phyloP scores from a whole-genome alignment of 1,140 invertebrate genomes.

The Drosophila eugracilis region DNA sequence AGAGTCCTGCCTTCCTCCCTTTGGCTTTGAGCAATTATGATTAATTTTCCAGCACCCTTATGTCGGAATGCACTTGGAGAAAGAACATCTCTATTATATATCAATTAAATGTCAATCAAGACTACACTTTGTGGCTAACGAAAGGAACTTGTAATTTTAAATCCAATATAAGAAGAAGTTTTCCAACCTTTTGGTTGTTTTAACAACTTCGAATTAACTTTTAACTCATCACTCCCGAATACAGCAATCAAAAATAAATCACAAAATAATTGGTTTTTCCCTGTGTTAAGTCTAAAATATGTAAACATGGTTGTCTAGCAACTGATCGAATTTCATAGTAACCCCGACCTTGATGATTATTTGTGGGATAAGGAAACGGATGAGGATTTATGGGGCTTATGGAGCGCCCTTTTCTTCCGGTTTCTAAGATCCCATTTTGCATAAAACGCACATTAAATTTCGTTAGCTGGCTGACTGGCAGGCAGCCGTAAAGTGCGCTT shows the following conservation, averaged over 20 bases:
- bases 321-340: slow-evolving; percentile 6
- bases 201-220: too few relatives aligned
- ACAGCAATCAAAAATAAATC: too few relatives aligned
- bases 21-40: slow-evolving; percentile 72
- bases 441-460: slow-evolving; percentile 62
- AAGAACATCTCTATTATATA: not conserved
- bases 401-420: not conserved
- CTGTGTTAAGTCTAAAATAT: not conserved
- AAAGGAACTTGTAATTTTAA: too few relatives aligned
- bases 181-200: too few relatives aligned
- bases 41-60: not conserved
- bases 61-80: not conserved
- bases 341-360: slow-evolving; percentile 24
- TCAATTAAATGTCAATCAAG: too few relatives aligned
- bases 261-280: not conserved
- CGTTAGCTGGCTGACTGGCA: slow-evolving; percentile 9
- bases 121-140: too few relatives aligned
- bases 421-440: slow-evolving; percentile 24
- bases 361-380: slow-evolving; percentile 4
- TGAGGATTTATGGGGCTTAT: slow-evolving; percentile 8
- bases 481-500: slow-evolving; percentile 46
- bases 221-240: too few relatives aligned
- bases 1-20: slow-evolving; percentile 36
- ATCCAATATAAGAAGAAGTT: too few relatives aligned
- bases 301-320: not conserved